Evolutionary conservation across 2,888 invertebrate genomes (phyloP), one percentile per base, ranked within the genome.

Genomic region (Fissipunctia ypsillon): DNA sequence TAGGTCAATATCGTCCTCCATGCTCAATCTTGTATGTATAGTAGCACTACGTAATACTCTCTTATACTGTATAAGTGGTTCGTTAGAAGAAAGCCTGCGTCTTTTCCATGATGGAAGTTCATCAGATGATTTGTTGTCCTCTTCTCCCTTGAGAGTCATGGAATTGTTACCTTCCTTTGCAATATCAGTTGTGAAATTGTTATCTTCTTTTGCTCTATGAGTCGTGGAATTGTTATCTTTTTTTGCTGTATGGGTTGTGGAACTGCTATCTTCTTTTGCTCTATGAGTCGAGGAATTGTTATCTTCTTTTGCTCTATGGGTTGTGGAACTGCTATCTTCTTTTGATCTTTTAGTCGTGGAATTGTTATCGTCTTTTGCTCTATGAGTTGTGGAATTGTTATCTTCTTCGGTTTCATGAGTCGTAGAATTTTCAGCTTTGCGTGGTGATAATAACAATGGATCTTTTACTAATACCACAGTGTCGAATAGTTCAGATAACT

Each of bases 31-130:
- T 25, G 43, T 19, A 43, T 70, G 48, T 48, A 56, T 12, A 71
- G 66, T 79, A 43, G 90, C 87, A 85, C 92, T 93, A 56, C 92
- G 91, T 78, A 94, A 84, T 45, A 90, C 83, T 84, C 93, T 70
- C 87, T 88, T 75, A 82, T 70, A 64, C 73, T 83, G 60, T 48
- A 57, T n/a, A 28, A 69, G 56, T 38, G 71, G 41, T 67, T 90
- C 89, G 31, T 77, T 76, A 25, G 90, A 87, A 41, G 76, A 57
- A 48, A 86, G 87, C 81, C 90, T 92, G 22, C 82, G 85, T 25
- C 81, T 73, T 84, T 88, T 91, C 41, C 78, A 84, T 22, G 56
- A 41, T 59, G 69, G 65, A 38, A 67, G 54, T 63, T 80, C 68
- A 57, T 43, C 65, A 12, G 73, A 43, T 38, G 54, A 16, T 60